phyloP scores from a whole-genome alignment of 2,888 invertebrate genomes.

The Lasius platythorax region DNA sequence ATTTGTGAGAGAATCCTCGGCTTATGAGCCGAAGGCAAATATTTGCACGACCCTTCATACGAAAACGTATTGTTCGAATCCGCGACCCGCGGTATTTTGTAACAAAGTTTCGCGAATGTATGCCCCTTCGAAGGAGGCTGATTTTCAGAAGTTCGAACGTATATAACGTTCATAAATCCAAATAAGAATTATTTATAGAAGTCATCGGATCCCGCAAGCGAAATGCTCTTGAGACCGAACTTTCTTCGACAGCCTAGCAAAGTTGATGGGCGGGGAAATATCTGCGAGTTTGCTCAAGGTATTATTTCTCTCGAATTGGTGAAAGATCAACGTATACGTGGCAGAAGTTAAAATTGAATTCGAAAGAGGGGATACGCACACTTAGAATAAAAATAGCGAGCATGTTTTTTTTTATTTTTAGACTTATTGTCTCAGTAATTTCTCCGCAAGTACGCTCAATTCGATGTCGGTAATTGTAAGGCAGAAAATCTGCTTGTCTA shows the following conservation, averaged over 20 bases:
- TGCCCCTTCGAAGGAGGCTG: conserved; percentile 62
- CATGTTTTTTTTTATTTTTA: conserved; percentile 23
- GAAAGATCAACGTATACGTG: conserved; percentile 49
- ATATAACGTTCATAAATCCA: conserved; percentile 79
- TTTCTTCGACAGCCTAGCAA: conserved; percentile 73
- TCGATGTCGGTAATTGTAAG: neutral
- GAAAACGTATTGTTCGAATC: conserved; percentile 44
- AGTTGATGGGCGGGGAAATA: conserved; percentile 71
- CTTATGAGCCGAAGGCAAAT: conserved; percentile 36
- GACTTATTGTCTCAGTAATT: conserved; percentile 13
- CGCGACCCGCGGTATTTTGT: conserved; percentile 19
- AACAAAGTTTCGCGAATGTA: conserved; percentile 56
- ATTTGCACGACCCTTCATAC: conserved; percentile 27
- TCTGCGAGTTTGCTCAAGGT: conserved; percentile 57
- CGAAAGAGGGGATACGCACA: conserved; percentile 19
- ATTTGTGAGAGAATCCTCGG: conserved; percentile 21
- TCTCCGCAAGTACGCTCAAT: neutral
- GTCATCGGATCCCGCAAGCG: conserved; percentile 65
- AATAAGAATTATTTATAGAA: conserved; percentile 83
- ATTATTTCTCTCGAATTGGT: conserved; percentile 67
- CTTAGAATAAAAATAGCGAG: conserved; percentile 41
- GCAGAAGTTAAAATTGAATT: conserved; percentile 69
- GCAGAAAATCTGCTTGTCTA: conserved; percentile 1
- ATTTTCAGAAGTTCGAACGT: conserved; percentile 68
- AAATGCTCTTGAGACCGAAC: conserved; percentile 68